A percentile compares a stretch with the other conserved stretches of the same genome.
Evolutionary conservation across 2,113 vertebrate species (phyloP).

Genomic region (Epinephelus cyanopodus): DNA sequence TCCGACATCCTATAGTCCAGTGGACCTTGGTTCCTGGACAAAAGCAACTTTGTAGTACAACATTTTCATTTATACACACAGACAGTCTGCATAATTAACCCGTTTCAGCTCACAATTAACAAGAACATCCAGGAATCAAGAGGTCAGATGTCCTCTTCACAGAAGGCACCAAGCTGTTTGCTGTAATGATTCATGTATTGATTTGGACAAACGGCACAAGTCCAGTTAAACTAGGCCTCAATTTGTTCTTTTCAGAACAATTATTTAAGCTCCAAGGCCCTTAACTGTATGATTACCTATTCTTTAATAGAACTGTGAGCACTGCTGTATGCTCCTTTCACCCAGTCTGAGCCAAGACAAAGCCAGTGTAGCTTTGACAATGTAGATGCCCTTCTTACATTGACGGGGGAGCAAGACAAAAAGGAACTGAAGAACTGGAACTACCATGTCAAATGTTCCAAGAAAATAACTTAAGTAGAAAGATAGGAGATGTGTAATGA

Average conservation of each 20-base stretch:
- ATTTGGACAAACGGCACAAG: slow-evolving; percentile 11
- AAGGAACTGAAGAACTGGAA: background rate
- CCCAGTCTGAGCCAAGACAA: background rate
- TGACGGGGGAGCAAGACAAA: background rate
- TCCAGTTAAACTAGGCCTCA: background rate
- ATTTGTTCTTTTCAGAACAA: slow-evolving; percentile 6
- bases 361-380: background rate
- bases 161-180: background rate
- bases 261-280: background rate
- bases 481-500: background rate
- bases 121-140: slow-evolving; percentile 8
- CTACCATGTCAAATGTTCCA: background rate
- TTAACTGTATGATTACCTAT: background rate
- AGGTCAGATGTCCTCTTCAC: background rate
- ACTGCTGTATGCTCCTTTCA: background rate
- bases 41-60: slow-evolving; percentile 13
- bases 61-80: background rate
- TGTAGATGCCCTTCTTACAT: background rate
- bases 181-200: slow-evolving; percentile 15
- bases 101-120: background rate
- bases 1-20: background rate
- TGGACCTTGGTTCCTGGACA: background rate
- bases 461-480: background rate
- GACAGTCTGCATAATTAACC: background rate
- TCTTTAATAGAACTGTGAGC: background rate